phyloP scores from a whole-genome alignment of 2,888 invertebrate species.

The Slavum lentiscoides region DNA sequence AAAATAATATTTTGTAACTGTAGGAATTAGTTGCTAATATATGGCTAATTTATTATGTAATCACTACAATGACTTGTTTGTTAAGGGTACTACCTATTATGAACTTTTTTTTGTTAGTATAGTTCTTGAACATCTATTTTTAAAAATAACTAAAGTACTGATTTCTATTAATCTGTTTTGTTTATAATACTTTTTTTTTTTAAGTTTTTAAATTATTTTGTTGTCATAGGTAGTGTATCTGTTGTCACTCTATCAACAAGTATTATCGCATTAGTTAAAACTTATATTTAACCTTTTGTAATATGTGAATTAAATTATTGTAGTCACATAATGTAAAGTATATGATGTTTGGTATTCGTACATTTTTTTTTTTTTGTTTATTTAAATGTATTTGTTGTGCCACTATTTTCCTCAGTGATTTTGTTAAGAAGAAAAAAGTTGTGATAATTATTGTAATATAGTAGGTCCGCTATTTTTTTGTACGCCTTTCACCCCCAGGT shows the following conservation, averaged over 20 bases:
- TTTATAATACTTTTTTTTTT: slow-evolving; percentile 40
- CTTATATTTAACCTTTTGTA: slow-evolving; percentile 25
- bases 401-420: slow-evolving; percentile 46
- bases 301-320: slow-evolving; percentile 21
- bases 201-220: slow-evolving; percentile 38
- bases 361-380: slow-evolving; percentile 7
- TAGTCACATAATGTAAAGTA: slow-evolving; percentile 31
- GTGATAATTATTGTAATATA: slow-evolving; percentile 43
- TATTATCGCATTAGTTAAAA: slow-evolving; percentile 42
- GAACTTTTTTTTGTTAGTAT: slow-evolving; percentile 38
- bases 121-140: slow-evolving; percentile 50
- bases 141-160: slow-evolving; percentile 51
- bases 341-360: slow-evolving; percentile 13
- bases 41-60: slow-evolving; percentile 16
- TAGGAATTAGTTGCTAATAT: slow-evolving; percentile 13
- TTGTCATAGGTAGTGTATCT: slow-evolving; percentile 23
- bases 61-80: slow-evolving; percentile 25
- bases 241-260: slow-evolving; percentile 30
- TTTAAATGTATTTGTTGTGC: slow-evolving; percentile 22
- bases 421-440: slow-evolving; percentile 24
- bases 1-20: slow-evolving; percentile 35
- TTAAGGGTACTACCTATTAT: slow-evolving; percentile 35
- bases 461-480: slow-evolving; percentile 32
- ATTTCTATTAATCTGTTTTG: slow-evolving; percentile 44
- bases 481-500: slow-evolving; percentile 3